Evolutionary conservation across 2,888 invertebrate genomes (phyloP), one percentile per base, ranked within the genome.

Genomic region (Crioceris asparagi): DNA sequence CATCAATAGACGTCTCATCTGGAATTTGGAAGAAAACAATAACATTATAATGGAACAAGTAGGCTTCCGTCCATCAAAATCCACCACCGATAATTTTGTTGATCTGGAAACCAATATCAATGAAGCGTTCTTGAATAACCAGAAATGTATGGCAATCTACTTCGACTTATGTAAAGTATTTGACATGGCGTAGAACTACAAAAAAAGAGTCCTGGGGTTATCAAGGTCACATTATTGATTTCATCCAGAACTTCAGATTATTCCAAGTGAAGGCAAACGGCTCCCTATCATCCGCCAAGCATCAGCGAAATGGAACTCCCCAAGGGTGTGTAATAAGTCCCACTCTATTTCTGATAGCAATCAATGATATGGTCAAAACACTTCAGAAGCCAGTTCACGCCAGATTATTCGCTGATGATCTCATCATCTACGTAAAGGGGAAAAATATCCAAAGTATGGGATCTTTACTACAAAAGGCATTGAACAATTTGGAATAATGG

Each of bases 381-480:
- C 15, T 26, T 11, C n/a, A 14, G 15, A 34, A 34, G 17, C 34
- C 34, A 15, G n/a, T 21, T 11, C 23, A 33, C 11, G 21, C 33
- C n/a, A 18, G 33, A 12, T 23, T 33, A 10, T 33, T 21, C 15
- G 33, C 33, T 12, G 33, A 33, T 23, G 33, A 33, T 17, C 18
- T 33, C n/a, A 33, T 33, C 12, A 34, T 34, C 11, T 34, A 23
- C 17, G 7, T 27, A 12, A 27, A 27, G 11, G 27, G 27, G 6
- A 11, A 27, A 11, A 27, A 27, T 11, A 11, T 27, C 3, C 11
- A n/a, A 25, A 27, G 14, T 11, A 11, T 12, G 4, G 15, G 14
- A 27, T 27, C 12, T 4, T 7, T 27, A 27, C 27, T 12, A 14
- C 27, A 27, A 27, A 14, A 12, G 10, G 15, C 4, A n/a, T 15